These are phyloP conservation scores for Chesias legatella DNA, from an alignment of 2,888 invertebrate genomes.

Conservation along the genomic window DNA sequence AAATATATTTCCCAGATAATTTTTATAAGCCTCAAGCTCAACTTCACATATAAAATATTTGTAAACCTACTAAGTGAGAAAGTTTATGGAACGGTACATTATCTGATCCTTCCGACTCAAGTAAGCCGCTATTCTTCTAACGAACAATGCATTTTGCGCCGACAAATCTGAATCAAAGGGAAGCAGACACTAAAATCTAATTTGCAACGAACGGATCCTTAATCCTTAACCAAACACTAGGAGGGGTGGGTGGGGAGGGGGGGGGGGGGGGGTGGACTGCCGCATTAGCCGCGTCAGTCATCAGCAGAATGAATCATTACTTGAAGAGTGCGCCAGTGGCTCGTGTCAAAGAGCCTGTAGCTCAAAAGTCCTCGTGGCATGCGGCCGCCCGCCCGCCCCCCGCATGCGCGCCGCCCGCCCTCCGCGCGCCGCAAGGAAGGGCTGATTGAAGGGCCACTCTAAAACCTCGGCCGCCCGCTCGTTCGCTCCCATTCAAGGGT, in stretches of 20 bases:
- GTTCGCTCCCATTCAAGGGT: conserved; percentile 77
- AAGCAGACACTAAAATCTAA: conserved; percentile 43
- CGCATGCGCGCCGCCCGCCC: conserved; percentile 24
- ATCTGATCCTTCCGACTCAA: conserved; percentile 3
- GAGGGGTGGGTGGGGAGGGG: too few species aligned
- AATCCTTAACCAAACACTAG: conserved; percentile 64
- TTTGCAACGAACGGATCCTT: conserved; percentile 48
- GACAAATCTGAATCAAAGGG: conserved; percentile 38
- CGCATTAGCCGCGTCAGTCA: conserved; percentile 78
- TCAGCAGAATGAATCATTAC: conserved; percentile 80
- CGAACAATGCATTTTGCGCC: conserved; percentile 15
- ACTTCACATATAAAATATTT: too few species aligned
- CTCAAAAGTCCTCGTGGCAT: conserved; percentile 71
- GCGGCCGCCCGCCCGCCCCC: conserved; percentile 34
- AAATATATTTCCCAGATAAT: too few species aligned
- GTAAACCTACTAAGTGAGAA: too few species aligned
- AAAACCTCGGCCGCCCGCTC: conserved; percentile 76
- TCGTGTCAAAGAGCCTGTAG: conserved; percentile 78
- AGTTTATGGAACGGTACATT: conserved; percentile 5
- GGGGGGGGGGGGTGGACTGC: conserved; percentile 58
- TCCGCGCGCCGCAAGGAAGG: conserved; percentile 63
- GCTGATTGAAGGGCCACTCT: conserved; percentile 80
- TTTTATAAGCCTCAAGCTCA: too few species aligned
- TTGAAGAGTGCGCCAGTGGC: conserved; percentile 79
- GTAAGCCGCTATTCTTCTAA: conserved; percentile 9